A percentile compares a stretch with the other conserved stretches of the same genome.
phyloP scores from a whole-genome alignment of 2,797 vertebrate species.

The Limnodromus scolopaceus region DNA sequence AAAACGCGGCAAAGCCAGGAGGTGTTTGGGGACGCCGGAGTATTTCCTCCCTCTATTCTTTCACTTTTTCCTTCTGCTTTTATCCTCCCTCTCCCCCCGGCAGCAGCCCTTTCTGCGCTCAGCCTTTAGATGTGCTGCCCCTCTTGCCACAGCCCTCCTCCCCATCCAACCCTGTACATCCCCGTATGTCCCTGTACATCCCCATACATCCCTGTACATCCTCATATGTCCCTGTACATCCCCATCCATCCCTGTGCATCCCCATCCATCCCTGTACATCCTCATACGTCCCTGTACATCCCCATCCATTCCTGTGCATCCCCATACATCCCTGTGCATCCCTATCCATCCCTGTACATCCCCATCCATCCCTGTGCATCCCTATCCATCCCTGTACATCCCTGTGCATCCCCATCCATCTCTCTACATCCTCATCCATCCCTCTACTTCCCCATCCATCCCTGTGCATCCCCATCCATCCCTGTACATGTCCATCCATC shows the following conservation, averaged over 20 bases:
- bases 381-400: not conserved
- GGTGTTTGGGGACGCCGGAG: not conserved
- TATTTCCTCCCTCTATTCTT: not conserved
- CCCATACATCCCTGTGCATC: too few species aligned
- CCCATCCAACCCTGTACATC: too few species aligned
- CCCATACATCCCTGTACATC: not conserved
- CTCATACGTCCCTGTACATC: too few species aligned
- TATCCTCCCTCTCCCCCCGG: not conserved
- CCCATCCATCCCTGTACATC: not conserved
- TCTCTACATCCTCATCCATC: not conserved
- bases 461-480: not conserved
- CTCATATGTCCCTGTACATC: fast-evolving
- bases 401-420: not conserved
- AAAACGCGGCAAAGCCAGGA: not conserved
- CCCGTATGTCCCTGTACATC: not conserved
- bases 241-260: not conserved
- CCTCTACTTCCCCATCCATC: not conserved
- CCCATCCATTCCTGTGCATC: too few species aligned
- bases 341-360: too few species aligned
- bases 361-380: fast-evolving
- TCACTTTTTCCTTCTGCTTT: not conserved
- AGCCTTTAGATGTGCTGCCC: fast-evolving
- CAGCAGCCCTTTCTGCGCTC: fast-evolving
- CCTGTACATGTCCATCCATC: too few species aligned
- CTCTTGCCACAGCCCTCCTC: not conserved